Evolutionary conservation across 2,888 invertebrate genomes (phyloP), one percentile per base, ranked within the genome.

Genomic region (Synergus itoensis): DNA sequence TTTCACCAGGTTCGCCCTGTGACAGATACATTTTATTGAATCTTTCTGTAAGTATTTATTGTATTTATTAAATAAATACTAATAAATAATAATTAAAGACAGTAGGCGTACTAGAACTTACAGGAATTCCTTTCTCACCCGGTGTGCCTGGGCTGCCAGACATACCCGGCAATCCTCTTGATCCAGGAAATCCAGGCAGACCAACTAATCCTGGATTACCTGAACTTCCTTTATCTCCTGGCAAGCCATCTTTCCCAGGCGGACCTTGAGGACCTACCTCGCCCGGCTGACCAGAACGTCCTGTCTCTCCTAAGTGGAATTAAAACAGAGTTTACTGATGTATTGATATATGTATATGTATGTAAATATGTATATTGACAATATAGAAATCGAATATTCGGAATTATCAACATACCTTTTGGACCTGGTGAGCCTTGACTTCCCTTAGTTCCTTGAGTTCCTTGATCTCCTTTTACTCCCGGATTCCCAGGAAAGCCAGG

Each of bases 401-500:
- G 63, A 64, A 28, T 21, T 12, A 21, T 21, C n/a, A 12, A 81
- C 83, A 82, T 89, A 93, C 94, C 97, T 89, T 96, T 93, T 0
- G 96, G 95, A 1, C 97, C 97, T 94, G 97, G 97, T 67, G 96
- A 92, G 12, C 97, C 97, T 92, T 95, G 96, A 87, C 96, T 96
- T 65, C 97, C 97, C 92, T 97, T 96, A 0, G 96, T 95, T 0
- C 97, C 97, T 79, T 92, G 91, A 76, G 93, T 88, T 36, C 97
- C 97, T 92, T 94, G 94, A 91, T 97, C 97, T 16, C 97, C 97
- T 93, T 97, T 97, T 53, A 95, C 92, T 4, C 98, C 98, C 40
- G 96, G 95, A 82, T 94, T 94, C 45, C 98, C 98, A 9, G 97
- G 96, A 88, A 97, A 97, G 2, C 98, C 98, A 40, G 97, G 97